Conservation (phyloP, 2,888 invertebrate species). For the Spodoptera littoralis region DNA sequence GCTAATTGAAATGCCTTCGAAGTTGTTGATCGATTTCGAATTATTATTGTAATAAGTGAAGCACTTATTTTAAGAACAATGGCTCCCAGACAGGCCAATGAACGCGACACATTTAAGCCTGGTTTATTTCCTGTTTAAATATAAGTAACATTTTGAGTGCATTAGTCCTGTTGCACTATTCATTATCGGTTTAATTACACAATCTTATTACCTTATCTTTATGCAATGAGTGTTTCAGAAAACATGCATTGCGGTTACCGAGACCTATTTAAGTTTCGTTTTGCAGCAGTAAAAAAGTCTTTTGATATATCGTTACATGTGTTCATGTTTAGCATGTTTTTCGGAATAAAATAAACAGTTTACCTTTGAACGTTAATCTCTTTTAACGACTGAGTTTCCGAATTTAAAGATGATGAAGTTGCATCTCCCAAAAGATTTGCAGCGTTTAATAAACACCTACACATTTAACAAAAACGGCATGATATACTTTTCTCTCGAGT, state of each 20-base stretch:
- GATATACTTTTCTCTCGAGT: too few species aligned
- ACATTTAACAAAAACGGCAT: too few species aligned
- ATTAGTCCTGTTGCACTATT: conserved; percentile 16
- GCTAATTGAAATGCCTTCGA: conserved; percentile 1
- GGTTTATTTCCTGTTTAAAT: conserved; percentile 33
- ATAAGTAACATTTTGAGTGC: conserved; percentile 24
- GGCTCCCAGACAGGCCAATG: conserved; percentile 37
- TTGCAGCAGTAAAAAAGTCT: conserved; percentile 6
- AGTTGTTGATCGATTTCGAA: conserved; percentile 4
- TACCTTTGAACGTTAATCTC: too few species aligned
- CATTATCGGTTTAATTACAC: conserved; percentile 16
- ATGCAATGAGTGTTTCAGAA: conserved; percentile 26
- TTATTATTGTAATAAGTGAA: conserved; percentile 27
- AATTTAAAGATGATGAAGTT: too few species aligned
- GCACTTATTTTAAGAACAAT: conserved; percentile 49
- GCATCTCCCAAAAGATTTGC: too few species aligned
- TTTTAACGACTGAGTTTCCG: too few species aligned
- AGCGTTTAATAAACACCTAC: too few species aligned
- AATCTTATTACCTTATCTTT: conserved; percentile 25
- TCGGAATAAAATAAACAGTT: too few species aligned
- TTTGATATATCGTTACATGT: conserved; percentile 1
- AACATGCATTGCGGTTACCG: conserved; percentile 15
- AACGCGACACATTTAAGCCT: conserved; percentile 36
- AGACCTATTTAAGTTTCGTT: conserved; percentile 1
- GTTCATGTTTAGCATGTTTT: background rate